phyloP scores from a whole-genome alignment of 2,888 invertebrate species.

The Cryptocheilus praepositus region DNA sequence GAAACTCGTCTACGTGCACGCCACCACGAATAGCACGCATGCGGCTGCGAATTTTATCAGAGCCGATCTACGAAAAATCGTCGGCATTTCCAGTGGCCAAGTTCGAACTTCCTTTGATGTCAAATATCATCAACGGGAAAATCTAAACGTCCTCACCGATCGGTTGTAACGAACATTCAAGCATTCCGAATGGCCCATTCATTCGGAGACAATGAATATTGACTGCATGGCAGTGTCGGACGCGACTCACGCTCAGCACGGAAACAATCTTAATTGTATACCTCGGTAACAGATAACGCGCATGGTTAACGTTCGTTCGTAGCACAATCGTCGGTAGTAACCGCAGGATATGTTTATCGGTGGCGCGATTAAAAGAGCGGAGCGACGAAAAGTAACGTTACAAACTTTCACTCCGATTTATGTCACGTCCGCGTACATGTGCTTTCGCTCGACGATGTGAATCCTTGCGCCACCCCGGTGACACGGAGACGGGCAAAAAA shows the following conservation, averaged over 20 bases:
- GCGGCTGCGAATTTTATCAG: too few relatives aligned
- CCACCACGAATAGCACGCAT: too few relatives aligned
- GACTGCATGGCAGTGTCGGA: too few relatives aligned
- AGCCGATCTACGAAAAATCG: too few relatives aligned
- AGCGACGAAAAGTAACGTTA: constrained; percentile 28
- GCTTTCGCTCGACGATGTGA: constrained; percentile 41
- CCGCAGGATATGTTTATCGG: constrained; percentile 48
- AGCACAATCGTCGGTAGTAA: constrained; percentile 11
- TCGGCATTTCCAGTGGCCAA: too few relatives aligned
- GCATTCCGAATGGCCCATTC: too few relatives aligned
- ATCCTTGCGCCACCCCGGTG: constrained; percentile 18
- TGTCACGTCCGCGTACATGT: constrained; percentile 16
- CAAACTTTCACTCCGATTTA: constrained; percentile 32
- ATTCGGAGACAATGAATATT: too few relatives aligned
- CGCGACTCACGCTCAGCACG: not conserved
- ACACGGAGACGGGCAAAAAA: not conserved
- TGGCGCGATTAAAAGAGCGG: constrained; percentile 41
- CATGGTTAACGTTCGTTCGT: constrained; percentile 34
- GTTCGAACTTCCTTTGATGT: too few relatives aligned
- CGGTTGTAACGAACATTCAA: too few relatives aligned
- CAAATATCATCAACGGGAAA: too few relatives aligned
- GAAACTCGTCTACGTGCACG: too few relatives aligned
- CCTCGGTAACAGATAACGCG: constrained; percentile 5
- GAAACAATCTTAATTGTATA: constrained; percentile 5
- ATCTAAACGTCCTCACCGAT: too few relatives aligned